Base-by-base conservation (phyloP, 2,888 invertebrate genomes). In the Aspidiotus destructor region DNA sequence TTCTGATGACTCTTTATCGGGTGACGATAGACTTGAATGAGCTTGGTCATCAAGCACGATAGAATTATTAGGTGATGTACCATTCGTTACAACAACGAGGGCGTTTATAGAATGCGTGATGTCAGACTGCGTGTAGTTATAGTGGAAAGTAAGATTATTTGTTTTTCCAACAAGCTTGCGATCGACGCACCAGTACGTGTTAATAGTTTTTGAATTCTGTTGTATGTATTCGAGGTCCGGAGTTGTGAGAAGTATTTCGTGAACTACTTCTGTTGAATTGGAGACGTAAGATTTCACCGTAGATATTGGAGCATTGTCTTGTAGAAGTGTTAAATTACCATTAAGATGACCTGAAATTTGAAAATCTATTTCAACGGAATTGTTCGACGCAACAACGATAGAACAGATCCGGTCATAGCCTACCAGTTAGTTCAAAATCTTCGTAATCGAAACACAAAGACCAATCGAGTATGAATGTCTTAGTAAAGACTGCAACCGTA, bases 131-230 rank as follows among this genome's bases (percentile, higher is more conserved):
- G 81, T 79, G 75, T 88, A 91, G 70, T 84, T 85, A 73, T 83
- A 83, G 63, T 79, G 77, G 71, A 87, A 83, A 10, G 80, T 78
- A 57, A 84, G 82, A 74, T 85, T 83, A 65, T 80, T 78, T 0
- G 85, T 84, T 71, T 83, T 79, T 52, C 86, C 88, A 64, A 85
- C 80, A 74, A 85, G 86, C 64, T 80, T 78, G 75, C 91, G 91
- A 76, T 91, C 87, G 70, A 88, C 81, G 74, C 89, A 90, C 91
- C 91, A 91, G 76, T 84, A 87, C 0, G 87, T 86, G 41, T 82
- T 76, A 13, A 87, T 78, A 9, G 76, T 78, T 7, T 83, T 82
- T 3, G 84, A 82, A 68, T 80, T 78, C 41, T 75, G 76, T 16
- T 75, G 75, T 28, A 90, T 76, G 76, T 81, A 88, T 63, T 81